A percentile compares a stretch with the other conserved stretches of the same genome.
Conservation (phyloP, 1,140 invertebrate genomes). For the Pentalonia nigronervosa region DNA sequence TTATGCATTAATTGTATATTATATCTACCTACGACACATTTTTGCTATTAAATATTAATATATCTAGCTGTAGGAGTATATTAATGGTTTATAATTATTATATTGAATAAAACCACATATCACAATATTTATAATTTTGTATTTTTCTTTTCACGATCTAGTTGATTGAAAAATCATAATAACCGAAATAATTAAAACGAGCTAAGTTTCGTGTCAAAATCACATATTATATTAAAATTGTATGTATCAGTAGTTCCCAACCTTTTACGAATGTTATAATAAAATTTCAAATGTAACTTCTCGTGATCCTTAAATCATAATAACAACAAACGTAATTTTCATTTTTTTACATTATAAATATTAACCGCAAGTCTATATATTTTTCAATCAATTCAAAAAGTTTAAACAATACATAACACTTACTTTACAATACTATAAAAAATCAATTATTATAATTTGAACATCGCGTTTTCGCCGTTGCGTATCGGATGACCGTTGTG, state of each 20-base stretch:
- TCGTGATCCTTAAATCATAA: background rate
- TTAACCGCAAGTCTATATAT: background rate
- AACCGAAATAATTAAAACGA: background rate
- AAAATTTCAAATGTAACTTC: background rate
- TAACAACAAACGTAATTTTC: no score
- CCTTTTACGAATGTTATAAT: no score
- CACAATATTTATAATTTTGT: background rate
- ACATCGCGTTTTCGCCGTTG: no score
- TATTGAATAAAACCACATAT: background rate
- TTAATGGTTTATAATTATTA: background rate
- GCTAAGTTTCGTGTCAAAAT: no score
- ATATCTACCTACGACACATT: background rate
- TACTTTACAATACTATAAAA: no score
- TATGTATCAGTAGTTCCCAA: no score
- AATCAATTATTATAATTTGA: no score
- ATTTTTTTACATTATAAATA: background rate
- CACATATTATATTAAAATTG: no score
- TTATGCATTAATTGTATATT: background rate
- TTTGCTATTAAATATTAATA: background rate
- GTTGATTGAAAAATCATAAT: background rate
- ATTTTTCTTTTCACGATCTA: background rate
- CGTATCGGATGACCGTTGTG: no score
- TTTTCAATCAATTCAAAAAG: no score
- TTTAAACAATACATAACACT: no score
- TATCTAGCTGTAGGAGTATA: background rate